A percentile compares a stretch with the other conserved stretches of the same genome.
phyloP scores from a whole-genome alignment of 92 coral and sea anemone genomes.

The Epizoanthus illoricatus region DNA sequence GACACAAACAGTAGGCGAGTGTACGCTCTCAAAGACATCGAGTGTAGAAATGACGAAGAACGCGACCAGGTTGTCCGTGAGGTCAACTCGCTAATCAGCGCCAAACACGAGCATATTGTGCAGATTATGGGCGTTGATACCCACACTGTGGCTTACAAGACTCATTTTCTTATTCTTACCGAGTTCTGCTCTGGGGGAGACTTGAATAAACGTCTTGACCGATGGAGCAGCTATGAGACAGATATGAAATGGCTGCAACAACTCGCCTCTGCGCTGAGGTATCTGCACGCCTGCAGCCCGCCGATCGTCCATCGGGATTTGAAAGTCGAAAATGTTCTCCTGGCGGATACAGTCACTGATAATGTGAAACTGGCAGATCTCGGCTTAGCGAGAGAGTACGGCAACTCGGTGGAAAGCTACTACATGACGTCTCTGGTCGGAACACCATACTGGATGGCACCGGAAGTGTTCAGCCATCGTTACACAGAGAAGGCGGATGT shows the following conservation, averaged over 20 bases:
- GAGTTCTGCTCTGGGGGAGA: conserved; percentile 53
- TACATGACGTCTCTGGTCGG: conserved; percentile 41
- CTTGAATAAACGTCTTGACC: conserved; percentile 41
- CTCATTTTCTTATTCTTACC: conserved; percentile 27
- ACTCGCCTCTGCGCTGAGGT: conserved; percentile 29
- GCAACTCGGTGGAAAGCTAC: conserved; percentile 5
- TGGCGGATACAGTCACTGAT: conserved; percentile 5
- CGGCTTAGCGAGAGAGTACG: conserved; percentile 32
- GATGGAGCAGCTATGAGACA: conserved; percentile 20
- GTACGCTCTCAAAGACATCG: conserved; percentile 47
- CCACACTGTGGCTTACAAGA: not conserved
- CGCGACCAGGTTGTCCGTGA: conserved; percentile 33
- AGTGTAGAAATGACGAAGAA: conserved; percentile 31
- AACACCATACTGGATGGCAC: conserved; percentile 42
- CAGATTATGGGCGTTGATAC: conserved; percentile 38
- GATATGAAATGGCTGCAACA: conserved; percentile 43
- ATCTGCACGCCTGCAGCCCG: conserved; percentile 40
- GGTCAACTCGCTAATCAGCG: conserved; percentile 30
- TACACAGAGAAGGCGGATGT: conserved; percentile 49
- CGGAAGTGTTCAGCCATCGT: conserved; percentile 30
- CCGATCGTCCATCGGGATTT: conserved; percentile 47
- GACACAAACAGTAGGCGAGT: conserved; percentile 3
- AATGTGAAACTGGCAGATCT: conserved; percentile 36
- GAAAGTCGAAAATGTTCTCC: conserved; percentile 40
- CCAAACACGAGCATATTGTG: conserved; percentile 40